A percentile compares a stretch with the other conserved stretches of the same genome.
These are phyloP conservation scores for Phocides pigmalion DNA, from an alignment of 1,140 invertebrate species.

Conservation along the genomic window DNA sequence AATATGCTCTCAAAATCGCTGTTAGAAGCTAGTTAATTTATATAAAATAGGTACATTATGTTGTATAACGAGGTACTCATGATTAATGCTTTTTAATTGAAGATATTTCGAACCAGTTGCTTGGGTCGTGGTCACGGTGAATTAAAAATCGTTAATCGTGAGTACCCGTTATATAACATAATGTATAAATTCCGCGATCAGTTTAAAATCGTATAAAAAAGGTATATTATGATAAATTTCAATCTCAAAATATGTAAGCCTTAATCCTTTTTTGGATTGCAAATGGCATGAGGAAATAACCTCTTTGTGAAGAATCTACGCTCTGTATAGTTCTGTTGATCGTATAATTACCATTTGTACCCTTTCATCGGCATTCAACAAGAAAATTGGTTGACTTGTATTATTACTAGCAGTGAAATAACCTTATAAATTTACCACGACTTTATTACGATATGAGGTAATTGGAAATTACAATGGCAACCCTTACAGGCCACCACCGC, in stretches of 20 bases:
- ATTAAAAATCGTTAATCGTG: no score
- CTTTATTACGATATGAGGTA: background rate
- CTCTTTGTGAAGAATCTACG: slow-evolving; percentile 10
- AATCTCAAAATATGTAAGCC: background rate
- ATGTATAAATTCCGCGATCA: no score
- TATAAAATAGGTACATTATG: no score
- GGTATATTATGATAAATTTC: background rate
- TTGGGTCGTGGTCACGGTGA: no score
- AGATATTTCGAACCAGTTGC: no score
- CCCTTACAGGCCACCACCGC: no score
- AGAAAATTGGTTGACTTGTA: slow-evolving; percentile 1
- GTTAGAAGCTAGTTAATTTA: no score
- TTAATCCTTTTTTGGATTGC: slow-evolving; percentile 5
- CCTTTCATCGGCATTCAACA: slow-evolving; percentile 21
- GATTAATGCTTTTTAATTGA: no score
- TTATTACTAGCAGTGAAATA: slow-evolving; percentile 8
- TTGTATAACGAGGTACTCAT: no score
- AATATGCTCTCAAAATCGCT: no score
- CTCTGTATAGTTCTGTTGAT: slow-evolving; percentile 5
- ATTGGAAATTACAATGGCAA: background rate
- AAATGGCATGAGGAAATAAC: slow-evolving; percentile 2
- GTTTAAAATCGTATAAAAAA: no score
- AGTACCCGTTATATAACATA: no score
- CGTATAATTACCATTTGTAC: slow-evolving; percentile 15
- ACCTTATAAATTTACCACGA: background rate